These are phyloP conservation scores for Germaria angustata DNA, from an alignment of 2,888 invertebrate species.

Conservation along the genomic window DNA sequence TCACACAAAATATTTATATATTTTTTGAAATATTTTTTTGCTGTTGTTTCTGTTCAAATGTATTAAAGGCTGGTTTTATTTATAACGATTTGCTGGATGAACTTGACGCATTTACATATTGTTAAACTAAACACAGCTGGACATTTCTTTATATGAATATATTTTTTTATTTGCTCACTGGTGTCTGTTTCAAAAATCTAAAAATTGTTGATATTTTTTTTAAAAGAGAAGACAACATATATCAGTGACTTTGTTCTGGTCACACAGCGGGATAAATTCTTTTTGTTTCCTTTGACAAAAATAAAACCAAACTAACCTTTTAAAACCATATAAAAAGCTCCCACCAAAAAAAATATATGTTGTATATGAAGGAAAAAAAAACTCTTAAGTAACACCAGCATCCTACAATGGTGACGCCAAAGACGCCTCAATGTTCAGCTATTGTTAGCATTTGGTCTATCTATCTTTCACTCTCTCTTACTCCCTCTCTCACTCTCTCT, in stretches of 20 bases:
- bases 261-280: constrained; percentile 65
- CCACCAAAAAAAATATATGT: constrained; percentile 62
- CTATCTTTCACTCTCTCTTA: background rate
- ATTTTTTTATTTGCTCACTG: background rate
- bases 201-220: constrained; percentile 40
- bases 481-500: background rate
- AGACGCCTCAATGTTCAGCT: constrained; percentile 63
- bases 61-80: constrained; percentile 37
- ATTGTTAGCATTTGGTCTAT: constrained; percentile 43
- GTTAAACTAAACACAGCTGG: constrained; percentile 66
- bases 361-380: constrained; percentile 30
- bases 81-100: constrained; percentile 63
- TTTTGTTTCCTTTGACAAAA: constrained; percentile 63
- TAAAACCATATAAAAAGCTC: constrained; percentile 57
- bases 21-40: constrained; percentile 25
- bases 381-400: constrained; percentile 53
- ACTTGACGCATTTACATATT: constrained; percentile 67
- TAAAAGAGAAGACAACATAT: constrained; percentile 23
- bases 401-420: constrained; percentile 63
- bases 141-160: constrained; percentile 30
- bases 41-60: constrained; percentile 13
- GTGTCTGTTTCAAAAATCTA: constrained; percentile 44
- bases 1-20: constrained; percentile 54
- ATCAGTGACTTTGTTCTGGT: constrained; percentile 65
- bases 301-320: constrained; percentile 46